Base-by-base conservation (phyloP, 2,113 vertebrate species). In the Oxyura jamaicensis region DNA sequence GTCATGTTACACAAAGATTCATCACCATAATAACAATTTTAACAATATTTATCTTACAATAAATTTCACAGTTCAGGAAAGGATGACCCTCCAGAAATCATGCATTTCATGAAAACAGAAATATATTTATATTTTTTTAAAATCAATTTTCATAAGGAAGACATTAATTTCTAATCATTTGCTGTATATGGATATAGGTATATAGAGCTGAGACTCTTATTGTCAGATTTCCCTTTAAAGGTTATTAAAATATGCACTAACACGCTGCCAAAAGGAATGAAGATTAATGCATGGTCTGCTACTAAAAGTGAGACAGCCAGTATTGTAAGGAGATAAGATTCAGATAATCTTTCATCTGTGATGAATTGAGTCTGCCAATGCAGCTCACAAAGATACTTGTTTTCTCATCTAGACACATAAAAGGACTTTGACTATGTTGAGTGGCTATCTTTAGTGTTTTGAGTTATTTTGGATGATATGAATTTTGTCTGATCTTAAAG, bases 291-390 rank as follows among this genome's bases (percentile, higher is more conserved):
- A 13, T 0, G 0, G 22, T 75, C 55, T 75, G 29, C 60, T 79
- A 19, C 52, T 91, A 81, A 91, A 96, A 95, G 86, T 74, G 85
- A 88, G 42, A 33, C 31, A 81, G 36, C 46, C 65, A 65, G 42
- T 83, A 68, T 59, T 5, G 2, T 52, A 85, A 85, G 79, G 76
- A 42, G 83, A 72, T 56, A 88, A 93, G 73, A 74, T 52, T 33
- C 88, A 83, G 80, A 90, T 73, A 93, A 84, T 52, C 56, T 88
- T 66, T 36, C 93, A 72, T 41, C 55, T 46, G 0, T 87, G 93
- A 96, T 91, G 71, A 91, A 95, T 79, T 88, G 67, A 94, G 46
- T 41, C 58, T 85, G 81, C 55, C 65, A 35, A 14, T 63, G 63
- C 65, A 93, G 56, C 52, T 94, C 35, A 78, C 39, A 74, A 42